Evolutionary conservation across 2,113 vertebrate genomes (phyloP).

Genomic region (Ceyx melanurus): DNA sequence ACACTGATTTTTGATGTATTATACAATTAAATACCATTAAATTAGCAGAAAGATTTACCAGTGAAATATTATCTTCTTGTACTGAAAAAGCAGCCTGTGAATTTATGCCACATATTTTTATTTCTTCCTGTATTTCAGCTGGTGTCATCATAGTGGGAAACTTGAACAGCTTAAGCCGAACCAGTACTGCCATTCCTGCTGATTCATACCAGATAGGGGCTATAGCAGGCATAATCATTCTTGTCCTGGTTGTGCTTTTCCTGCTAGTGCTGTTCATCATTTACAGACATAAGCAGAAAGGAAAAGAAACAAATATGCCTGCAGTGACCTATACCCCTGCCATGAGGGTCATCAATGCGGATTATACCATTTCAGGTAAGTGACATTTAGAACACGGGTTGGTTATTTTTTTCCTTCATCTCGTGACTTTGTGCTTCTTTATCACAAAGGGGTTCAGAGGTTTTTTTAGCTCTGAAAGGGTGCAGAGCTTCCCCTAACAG

Average conservation of each 20-base stretch:
- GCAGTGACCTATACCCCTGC: conserved; percentile 92
- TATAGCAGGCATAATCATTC: conserved; percentile 89
- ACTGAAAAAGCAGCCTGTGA: neutral
- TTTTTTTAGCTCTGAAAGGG: neutral
- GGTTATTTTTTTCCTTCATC: neutral
- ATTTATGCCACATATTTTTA: neutral
- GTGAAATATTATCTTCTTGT: neutral
- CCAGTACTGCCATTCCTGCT: conserved; percentile 88
- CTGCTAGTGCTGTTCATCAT: conserved; percentile 90
- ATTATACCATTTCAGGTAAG: conserved; percentile 85
- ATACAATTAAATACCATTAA: neutral
- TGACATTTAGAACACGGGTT: neutral
- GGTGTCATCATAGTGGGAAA: conserved; percentile 89
- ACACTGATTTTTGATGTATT: neutral
- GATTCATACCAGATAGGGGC: conserved; percentile 94
- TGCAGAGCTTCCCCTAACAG: neutral
- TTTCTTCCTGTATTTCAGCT: conserved; percentile 71
- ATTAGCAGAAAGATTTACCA: neutral
- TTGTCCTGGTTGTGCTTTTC: conserved; percentile 90
- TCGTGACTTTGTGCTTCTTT: neutral
- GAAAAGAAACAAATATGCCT: conserved; percentile 89
- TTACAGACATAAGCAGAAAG: conserved; percentile 93
- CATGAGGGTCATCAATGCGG: conserved; percentile 83
- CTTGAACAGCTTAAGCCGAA: conserved; percentile 87
- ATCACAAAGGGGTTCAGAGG: too few species aligned